Evolutionary conservation across 1,140 invertebrate genomes (phyloP).

Genomic region (Cydia amplana): DNA sequence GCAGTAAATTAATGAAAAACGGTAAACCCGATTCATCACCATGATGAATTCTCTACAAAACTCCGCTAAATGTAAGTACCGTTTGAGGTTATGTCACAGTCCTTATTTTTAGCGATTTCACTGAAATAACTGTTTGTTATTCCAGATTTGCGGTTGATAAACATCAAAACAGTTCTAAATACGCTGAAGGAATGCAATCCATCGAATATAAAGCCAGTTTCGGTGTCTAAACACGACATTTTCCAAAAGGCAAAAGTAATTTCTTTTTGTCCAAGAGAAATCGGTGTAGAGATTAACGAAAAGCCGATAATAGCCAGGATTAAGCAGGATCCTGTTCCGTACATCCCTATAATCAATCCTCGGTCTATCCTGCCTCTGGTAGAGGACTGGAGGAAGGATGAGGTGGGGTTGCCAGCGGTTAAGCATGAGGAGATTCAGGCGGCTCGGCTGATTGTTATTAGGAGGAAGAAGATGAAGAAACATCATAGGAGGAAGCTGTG

Average conservation of each 20-base stretch:
- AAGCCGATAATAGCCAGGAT: constrained; percentile 48
- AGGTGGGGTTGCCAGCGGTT: constrained; percentile 64
- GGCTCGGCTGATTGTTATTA: constrained; percentile 86
- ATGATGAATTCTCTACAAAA: constrained; percentile 63
- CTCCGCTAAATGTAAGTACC: constrained; percentile 62
- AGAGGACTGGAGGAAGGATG: constrained; percentile 68
- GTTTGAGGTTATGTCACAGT: constrained; percentile 54
- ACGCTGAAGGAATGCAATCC: constrained; percentile 60
- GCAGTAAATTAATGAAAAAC: neutral
- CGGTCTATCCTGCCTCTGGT: constrained; percentile 69
- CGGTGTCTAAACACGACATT: constrained; percentile 36
- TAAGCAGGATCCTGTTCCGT: constrained; percentile 61
- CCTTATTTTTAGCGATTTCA: constrained; percentile 7
- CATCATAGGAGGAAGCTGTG: constrained; percentile 90
- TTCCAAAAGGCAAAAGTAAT: constrained; percentile 49
- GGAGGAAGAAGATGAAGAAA: constrained; percentile 91
- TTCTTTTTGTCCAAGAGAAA: constrained; percentile 53
- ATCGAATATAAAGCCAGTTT: constrained; percentile 15
- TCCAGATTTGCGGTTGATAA: constrained; percentile 67
- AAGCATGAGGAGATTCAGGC: constrained; percentile 82
- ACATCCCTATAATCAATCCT: constrained; percentile 68
- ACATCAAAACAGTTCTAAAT: constrained; percentile 61
- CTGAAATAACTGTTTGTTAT: constrained; percentile 32
- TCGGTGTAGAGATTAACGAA: constrained; percentile 61
- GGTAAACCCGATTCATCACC: constrained; percentile 30